Base-by-base conservation (phyloP, 2,888 invertebrate genomes). In the Coleophora flavipennella region DNA sequence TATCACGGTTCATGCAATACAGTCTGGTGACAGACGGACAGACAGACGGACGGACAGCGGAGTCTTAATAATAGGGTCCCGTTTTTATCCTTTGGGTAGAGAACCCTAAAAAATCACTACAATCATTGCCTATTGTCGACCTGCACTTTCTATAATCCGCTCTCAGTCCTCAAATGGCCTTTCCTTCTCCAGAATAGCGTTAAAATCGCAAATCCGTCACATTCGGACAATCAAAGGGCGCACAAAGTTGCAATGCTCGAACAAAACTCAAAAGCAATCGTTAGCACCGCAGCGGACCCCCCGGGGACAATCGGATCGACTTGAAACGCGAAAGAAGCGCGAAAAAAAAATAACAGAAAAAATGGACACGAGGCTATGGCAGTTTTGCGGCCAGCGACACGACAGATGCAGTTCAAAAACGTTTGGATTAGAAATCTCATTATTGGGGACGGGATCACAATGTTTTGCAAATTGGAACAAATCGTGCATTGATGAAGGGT, bases 281-380 rank as follows among this genome's bases (percentile, higher is more conserved):
- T 77, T 75, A 75, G 71, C 47, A 57, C 55, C 60, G 47, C 56
- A 61, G 76, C 56, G 62, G 76, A 68, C 74, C 79, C 75, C 81
- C 81, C 76, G 76, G 54, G 44, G 76, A 67, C 70, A 76, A 80
- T 70, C 74, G 67, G 79, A 78, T 78, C 73, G 79, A 67, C 63
- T 70, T 60, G 56, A 55, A 59, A 61, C 59, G 57, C 56, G 53
- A 68, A 71, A 69, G 60, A 59, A 64, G 56, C 53, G 53, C 54
- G 49, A 47, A 57, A 67, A 67, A 68, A 58, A 56, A 47, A 57
- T 56, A 67, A 64, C 59, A 59, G 53, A 51, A 51, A 56, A 64
- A 65, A 69, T 63, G 71, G 76, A 74, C 81, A 78, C 79, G 77
- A 71, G 76, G 61, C 41, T 39, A 31, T 26, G 29, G n/a, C 4